Evolutionary conservation across 2,113 vertebrate species (phyloP).

Genomic region (Dunckerocampus dactyliophorus): DNA sequence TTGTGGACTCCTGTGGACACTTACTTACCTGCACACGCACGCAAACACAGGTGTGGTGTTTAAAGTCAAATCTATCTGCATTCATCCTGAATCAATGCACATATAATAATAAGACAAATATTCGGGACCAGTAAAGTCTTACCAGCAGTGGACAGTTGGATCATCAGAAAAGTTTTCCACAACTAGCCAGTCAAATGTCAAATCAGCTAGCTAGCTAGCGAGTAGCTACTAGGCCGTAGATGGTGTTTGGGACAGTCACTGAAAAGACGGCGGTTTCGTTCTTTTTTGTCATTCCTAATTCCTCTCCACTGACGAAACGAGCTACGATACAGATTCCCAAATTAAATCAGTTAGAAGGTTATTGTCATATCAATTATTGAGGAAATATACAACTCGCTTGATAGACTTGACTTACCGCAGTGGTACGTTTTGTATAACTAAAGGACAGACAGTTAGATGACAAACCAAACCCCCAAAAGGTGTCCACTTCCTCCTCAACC

Average conservation of each 20-base stretch:
- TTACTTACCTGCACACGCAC: conserved; percentile 61
- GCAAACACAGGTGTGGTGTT: not conserved
- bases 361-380: not conserved
- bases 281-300: not conserved
- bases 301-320: too few species aligned
- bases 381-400: not conserved
- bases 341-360: not conserved
- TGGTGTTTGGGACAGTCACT: too few species aligned
- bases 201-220: conserved; percentile 11
- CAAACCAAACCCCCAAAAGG: conserved; percentile 12
- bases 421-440: not conserved
- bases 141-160: conserved; percentile 22
- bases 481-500: not conserved
- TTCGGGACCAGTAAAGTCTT: conserved; percentile 8
- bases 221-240: too few species aligned
- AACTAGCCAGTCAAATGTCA: conserved; percentile 5
- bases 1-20: conserved; percentile 31
- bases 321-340: not conserved
- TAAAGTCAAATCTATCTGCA: not conserved
- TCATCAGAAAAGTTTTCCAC: conserved; percentile 22
- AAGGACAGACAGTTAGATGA: not conserved
- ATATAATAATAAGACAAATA: not conserved
- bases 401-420: not conserved
- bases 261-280: not conserved
- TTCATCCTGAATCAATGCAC: not conserved